Base-by-base conservation (phyloP, 1,140 invertebrate genomes). In the Rhynchophorus ferrugineus region DNA sequence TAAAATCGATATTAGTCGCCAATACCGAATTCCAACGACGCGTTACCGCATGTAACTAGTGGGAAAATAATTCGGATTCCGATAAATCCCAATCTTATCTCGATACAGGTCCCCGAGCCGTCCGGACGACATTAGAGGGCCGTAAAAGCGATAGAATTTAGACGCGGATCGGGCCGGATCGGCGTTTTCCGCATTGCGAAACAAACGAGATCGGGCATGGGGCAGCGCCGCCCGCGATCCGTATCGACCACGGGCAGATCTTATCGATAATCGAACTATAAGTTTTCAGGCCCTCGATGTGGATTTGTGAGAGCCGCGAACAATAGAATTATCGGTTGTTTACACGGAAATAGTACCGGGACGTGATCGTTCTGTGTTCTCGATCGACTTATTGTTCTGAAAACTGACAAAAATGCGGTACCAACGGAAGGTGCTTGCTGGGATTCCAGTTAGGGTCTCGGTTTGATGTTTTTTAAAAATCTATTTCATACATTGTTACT, bases 241-340 rank as follows among this genome's bases (percentile, higher is more conserved):
- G 11, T 29, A 29, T 29, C 24, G n/a, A n/a, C 11, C 24, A 29
- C 24, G n/a, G n/a, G n/a, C 24, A 5, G 38, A 49, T 49, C 37
- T 49, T 41, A 42, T 49, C 47, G 47, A 20, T 49, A 18, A 49
- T 49, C 47, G 17, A 49, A 42, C 19, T 36, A 46, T 17, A 7
- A 39, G 8, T 16, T 42, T 36, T 36, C 16, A 11, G 37, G 33
- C 41, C 20, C 29, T 52, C 49, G 42, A 52, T 52, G 19, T 44
- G n/a, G 49, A 52, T 52, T 52, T 52, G 49, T 37, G 49, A 36
- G 49, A 35, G 9, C 49, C 13, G 13, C 9, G 47, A 35, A 54
- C 51, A 54, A 54, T 54, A 54, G 51, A 54, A 54, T 54, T 54
- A 54, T 46, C 17, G 51, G 51, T 54, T 46, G 35, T 54, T 54